Evolutionary conservation across 1,140 invertebrate species (phyloP).

Genomic region (Drosophila kohkoa): DNA sequence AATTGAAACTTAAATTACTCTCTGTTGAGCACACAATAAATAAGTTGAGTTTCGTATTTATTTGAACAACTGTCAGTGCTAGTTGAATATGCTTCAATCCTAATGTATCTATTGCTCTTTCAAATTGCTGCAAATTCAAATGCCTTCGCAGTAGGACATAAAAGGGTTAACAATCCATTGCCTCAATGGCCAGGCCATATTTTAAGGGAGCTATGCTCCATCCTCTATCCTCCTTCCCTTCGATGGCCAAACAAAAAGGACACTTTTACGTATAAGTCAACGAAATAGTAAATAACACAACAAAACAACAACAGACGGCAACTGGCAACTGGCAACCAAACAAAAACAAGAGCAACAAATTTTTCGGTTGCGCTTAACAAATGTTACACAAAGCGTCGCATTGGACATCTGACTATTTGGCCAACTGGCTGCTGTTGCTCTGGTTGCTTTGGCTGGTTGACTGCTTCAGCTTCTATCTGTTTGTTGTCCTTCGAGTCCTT

Average conservation of each 20-base stretch:
- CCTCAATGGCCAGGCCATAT: constrained; percentile 10
- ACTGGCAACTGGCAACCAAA: constrained; percentile 56
- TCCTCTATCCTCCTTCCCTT: neutral
- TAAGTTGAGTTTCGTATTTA: neutral
- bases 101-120: constrained; percentile 12
- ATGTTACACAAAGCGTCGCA: constrained; percentile 68
- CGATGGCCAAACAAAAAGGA: constrained; percentile 46
- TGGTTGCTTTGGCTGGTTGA: constrained; percentile 12
- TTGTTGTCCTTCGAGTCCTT: constrained; percentile 40
- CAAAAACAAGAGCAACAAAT: constrained; percentile 67
- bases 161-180: constrained; percentile 43
- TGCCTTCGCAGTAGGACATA: constrained; percentile 17
- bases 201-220: constrained; percentile 10
- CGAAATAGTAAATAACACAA: constrained; percentile 77
- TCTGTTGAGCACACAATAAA: neutral
- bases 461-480: constrained; percentile 31
- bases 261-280: constrained; percentile 54
- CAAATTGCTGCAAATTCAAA: constrained; percentile 30
- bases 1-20: neutral
- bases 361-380: constrained; percentile 74
- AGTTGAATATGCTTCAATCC: constrained; percentile 16
- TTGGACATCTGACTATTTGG: constrained; percentile 66
- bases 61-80: neutral
- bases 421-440: constrained; percentile 37
- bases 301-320: constrained; percentile 61